phyloP scores from a whole-genome alignment of 2,888 invertebrate genomes.

The Lissonota sp. region DNA sequence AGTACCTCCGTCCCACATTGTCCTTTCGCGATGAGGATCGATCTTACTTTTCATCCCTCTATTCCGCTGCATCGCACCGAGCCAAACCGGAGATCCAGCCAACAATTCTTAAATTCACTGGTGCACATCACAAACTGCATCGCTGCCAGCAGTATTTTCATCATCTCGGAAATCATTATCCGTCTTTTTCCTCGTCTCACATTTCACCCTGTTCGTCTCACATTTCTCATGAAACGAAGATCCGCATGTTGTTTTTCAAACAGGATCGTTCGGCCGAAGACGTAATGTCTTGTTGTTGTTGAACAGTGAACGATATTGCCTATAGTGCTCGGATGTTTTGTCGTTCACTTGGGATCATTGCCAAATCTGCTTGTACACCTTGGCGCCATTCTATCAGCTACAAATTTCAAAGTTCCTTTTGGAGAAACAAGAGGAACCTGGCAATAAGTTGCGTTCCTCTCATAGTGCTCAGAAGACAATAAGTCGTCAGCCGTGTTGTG shows the following conservation, averaged over 20 bases:
- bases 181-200: background rate
- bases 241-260: too few relatives aligned
- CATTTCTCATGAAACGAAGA: background rate
- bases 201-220: background rate
- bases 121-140: conserved; percentile 10
- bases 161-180: background rate
- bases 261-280: too few relatives aligned
- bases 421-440: conserved; percentile 1
- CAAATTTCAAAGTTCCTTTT: conserved; percentile 1
- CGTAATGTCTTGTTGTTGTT: background rate
- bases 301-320: background rate
- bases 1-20: conserved; percentile 29
- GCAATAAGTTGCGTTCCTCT: conserved; percentile 11
- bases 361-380: conserved; percentile 48
- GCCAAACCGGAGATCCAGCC: conserved; percentile 12
- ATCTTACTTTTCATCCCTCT: conserved; percentile 54
- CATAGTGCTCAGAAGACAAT: conserved; percentile 21
- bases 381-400: background rate
- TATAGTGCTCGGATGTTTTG: background rate
- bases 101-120: conserved; percentile 26
- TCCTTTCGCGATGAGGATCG: conserved; percentile 57
- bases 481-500: conserved; percentile 20
- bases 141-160: conserved; percentile 44
- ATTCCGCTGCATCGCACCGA: background rate
- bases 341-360: conserved; percentile 54